These are phyloP conservation scores for Apamea epomidion DNA, from an alignment of 2,888 invertebrate species.

Conservation along the genomic window DNA sequence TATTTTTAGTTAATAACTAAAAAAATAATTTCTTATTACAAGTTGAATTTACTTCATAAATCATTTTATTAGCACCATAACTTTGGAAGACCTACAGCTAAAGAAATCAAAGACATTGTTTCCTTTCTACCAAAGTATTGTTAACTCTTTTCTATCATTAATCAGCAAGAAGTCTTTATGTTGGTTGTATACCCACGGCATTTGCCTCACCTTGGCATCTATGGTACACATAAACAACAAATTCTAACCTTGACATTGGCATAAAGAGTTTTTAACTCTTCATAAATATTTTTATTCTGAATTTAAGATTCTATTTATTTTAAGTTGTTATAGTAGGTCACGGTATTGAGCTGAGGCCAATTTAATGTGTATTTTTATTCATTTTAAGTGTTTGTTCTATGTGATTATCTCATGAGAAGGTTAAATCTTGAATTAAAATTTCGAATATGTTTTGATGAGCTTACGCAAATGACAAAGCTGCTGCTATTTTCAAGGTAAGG, in stretches of 20 bases:
- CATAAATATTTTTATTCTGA: neutral
- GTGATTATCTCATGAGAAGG: slow-evolving; percentile 20
- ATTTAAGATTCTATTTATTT: neutral
- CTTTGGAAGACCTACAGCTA: neutral
- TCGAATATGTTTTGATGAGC: neutral
- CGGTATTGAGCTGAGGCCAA: slow-evolving; percentile 28
- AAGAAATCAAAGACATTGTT: neutral
- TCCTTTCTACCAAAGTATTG: neutral
- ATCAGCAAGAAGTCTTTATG: slow-evolving; percentile 23
- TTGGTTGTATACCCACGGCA: slow-evolving; percentile 38
- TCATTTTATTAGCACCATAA: neutral
- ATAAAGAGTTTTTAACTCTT: slow-evolving; percentile 39
- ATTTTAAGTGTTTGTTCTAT: slow-evolving; percentile 3
- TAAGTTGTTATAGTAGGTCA: slow-evolving; percentile 20
- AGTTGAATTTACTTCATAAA: neutral
- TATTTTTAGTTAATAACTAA: neutral
- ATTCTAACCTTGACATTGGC: slow-evolving; percentile 64
- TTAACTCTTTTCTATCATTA: slow-evolving; percentile 1
- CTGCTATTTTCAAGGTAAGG: slow-evolving; percentile 1
- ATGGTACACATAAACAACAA: slow-evolving; percentile 60
- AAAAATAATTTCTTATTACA: neutral
- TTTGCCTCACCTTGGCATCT: slow-evolving; percentile 59
- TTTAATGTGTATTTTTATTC: slow-evolving; percentile 28
- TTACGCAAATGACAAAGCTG: neutral
- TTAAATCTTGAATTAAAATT: slow-evolving; percentile 34